Evolutionary conservation across 2,113 vertebrate genomes (phyloP).

Genomic region (Erinaceus europaeus): DNA sequence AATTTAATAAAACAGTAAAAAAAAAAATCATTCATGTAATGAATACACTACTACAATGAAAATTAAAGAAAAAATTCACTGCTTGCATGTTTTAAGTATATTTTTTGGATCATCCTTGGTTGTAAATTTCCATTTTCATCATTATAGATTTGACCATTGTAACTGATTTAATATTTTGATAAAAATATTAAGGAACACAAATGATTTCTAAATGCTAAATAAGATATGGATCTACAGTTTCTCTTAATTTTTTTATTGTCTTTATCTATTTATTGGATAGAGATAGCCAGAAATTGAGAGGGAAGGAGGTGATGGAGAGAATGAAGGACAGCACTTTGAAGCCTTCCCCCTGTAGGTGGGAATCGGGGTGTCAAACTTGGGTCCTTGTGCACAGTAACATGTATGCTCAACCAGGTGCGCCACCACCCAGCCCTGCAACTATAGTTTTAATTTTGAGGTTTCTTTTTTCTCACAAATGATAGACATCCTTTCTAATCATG

Average conservation of each 20-base stretch:
- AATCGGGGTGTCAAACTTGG: too few species aligned
- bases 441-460: slow-evolving; percentile 1
- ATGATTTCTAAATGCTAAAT: slow-evolving; percentile 4
- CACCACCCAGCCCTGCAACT: too few species aligned
- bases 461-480: background rate
- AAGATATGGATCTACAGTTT: background rate
- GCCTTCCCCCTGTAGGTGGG: too few species aligned
- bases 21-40: background rate
- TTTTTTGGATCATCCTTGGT: background rate
- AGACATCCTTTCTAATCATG: background rate
- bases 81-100: background rate
- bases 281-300: too few species aligned
- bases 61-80: slow-evolving; percentile 15
- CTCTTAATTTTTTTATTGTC: too few species aligned
- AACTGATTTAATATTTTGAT: slow-evolving; percentile 4
- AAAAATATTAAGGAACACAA: background rate
- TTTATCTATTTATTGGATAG: too few species aligned
- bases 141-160: background rate
- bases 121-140: background rate
- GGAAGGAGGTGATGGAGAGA: too few species aligned
- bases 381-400: too few species aligned
- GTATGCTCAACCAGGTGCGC: too few species aligned
- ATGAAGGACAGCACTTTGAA: too few species aligned
- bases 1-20: background rate
- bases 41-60: background rate